Base-by-base conservation (phyloP, 2,888 invertebrate species). In the Neoascia interrupta region DNA sequence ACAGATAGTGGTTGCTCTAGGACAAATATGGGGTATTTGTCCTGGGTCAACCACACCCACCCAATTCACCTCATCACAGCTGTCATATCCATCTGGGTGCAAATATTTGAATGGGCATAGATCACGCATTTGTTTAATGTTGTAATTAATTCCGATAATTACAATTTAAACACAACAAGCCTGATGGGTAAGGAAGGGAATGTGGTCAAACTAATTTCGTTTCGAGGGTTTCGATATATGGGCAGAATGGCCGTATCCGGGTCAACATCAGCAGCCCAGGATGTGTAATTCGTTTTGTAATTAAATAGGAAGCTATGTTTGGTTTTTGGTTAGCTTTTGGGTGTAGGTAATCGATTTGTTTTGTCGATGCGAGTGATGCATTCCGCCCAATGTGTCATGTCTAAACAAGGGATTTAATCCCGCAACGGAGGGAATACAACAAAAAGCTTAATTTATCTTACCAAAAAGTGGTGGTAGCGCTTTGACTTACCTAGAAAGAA, bases 101-200 rank as follows among this genome's bases (percentile, higher is more conserved):
- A 58, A 41, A 63, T 49, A 43, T 43, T 56, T 64, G 31, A 37
- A 11, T 39, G n/a, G 21, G 47, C 28, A 53, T 68, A 36, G 63
- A 15, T 63, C 21, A 43, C 19, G 15, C 37, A 43, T 15, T 6
- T 45, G 23, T 53, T 53, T 72, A 63, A 41, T 58, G 63, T 53
- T 58, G 64, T 34, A 70, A 76, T 76, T 76, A 66, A 64, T 34
- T 58, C 15, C 26, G 36, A 47, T 76, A 39, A 41, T 61, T 37
- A 23, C 31, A 41, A 49, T 56, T 47, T 47, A 37, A 56, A 63
- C 63, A 39, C 39, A 66, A 51, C 6, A 37, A 43, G 10, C 21
- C 15, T 39, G 26, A 21, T 43, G n/a, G 3, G 41, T 5, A 8
- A 26, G 26, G 26, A 26, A 26, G 5, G 26, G 26, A 31, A 31